Base-by-base conservation (phyloP, 2,888 invertebrate species). In the Trichopoda pennipes region DNA sequence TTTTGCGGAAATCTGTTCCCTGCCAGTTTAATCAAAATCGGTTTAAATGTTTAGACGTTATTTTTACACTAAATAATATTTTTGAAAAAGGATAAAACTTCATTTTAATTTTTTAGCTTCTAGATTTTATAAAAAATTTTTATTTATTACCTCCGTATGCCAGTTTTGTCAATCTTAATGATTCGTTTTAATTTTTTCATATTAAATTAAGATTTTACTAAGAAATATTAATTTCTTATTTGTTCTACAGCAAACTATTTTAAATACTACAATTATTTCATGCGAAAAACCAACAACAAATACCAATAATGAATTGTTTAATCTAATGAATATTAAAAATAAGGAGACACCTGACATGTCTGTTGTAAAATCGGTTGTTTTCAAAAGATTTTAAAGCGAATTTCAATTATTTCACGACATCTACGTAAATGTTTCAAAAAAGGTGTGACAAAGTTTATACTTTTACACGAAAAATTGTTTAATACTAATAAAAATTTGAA, bases 281-380 rank as follows among this genome's bases (percentile, higher is more conserved):
- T 61, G 17, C 35, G 1, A 44, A n/a, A 44, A 21, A 17, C 19
- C 44, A 60, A 16, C 1, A 16, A 16, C 28, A 49, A 21, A 7
- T n/a, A 23, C n/a, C 35, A 19, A 42, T 42, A 53, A 28, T 28
- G 8, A 74, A 28, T 53, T 53, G 38, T 28, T 69, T 9, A 49
- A 70, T 21, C 6, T 17, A 51, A 51, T 21, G 4, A 51, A 32
- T 42, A 55, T 78, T 21, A 9, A 64, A 32, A 58, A 56, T 32
- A 58, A 64, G 60, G 60, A 60, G 70, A 81, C 78, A 78, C 55
- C 78, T 74, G 81, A 69, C 69, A 81, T 53, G 63, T 78, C 60
- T 78, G 78, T 74, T 73, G 69, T 70, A 23, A 64, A 61, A 81
- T 81, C 81, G 78, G 81, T 47, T 7, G 17, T 17, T 74, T 70